These are phyloP conservation scores for Girardinichthys multiradiatus DNA, from an alignment of 2,113 vertebrate genomes.

Conservation along the genomic window DNA sequence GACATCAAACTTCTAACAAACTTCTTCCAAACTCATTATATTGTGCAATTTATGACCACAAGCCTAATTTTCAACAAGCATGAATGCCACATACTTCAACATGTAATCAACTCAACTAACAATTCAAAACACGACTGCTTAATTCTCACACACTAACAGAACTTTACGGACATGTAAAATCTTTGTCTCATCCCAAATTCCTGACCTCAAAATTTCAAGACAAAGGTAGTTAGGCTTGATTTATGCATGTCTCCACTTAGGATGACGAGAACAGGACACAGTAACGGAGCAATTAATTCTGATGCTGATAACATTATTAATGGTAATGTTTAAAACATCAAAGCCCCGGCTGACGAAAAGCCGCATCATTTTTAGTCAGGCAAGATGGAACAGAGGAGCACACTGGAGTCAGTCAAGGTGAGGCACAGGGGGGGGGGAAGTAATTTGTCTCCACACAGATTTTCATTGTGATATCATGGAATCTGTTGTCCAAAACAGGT, in stretches of 20 bases:
- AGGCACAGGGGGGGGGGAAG: conserved; percentile 60
- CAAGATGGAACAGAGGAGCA: conserved; percentile 75
- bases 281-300: conserved; percentile 75
- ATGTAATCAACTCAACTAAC: background rate
- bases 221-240: conserved; percentile 75
- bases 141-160: conserved; percentile 13
- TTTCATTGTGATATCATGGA: conserved; percentile 55
- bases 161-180: conserved; percentile 28
- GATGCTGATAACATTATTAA: conserved; percentile 79
- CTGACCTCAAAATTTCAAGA: conserved; percentile 72
- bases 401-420: conserved; percentile 75
- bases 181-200: conserved; percentile 66
- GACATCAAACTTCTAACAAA: conserved; percentile 11
- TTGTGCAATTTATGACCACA: conserved; percentile 14
- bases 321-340: conserved; percentile 80
- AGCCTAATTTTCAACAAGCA: background rate
- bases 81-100: conserved; percentile 1
- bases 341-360: conserved; percentile 68
- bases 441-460: conserved; percentile 62
- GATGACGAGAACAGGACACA: conserved; percentile 71
- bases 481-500: conserved; percentile 39
- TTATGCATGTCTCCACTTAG: conserved; percentile 66
- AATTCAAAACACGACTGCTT: conserved; percentile 8
- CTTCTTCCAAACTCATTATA: conserved; percentile 16
- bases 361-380: conserved; percentile 69